phyloP scores from a whole-genome alignment of 2,797 vertebrate species.

The Helicolenus hilgendorfi region DNA sequence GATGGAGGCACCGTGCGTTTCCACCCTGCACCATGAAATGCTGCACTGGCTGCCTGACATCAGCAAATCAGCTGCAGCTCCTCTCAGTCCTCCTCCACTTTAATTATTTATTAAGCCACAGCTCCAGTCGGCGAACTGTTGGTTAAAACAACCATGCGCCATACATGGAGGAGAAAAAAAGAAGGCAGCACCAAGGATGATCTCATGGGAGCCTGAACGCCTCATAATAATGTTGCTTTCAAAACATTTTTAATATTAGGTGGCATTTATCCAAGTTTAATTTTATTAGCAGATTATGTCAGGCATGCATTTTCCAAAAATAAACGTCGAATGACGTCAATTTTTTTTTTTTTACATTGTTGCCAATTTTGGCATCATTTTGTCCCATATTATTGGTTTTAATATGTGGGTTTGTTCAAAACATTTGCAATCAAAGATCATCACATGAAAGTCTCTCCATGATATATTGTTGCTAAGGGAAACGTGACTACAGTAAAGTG shows the following conservation, averaged over 20 bases:
- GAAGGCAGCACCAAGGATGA: not conserved
- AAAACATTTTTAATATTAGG: not conserved
- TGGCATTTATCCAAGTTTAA: not conserved
- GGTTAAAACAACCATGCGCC: slow-evolving; percentile 64
- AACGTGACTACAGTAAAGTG: not conserved
- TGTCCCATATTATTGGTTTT: not conserved
- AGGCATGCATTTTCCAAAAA: not conserved
- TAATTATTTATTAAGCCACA: slow-evolving; percentile 89
- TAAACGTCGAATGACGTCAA: not conserved
- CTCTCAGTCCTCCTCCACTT: slow-evolving; percentile 72
- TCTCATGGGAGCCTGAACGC: not conserved
- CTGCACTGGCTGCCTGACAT: slow-evolving; percentile 94
- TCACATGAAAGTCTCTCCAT: not conserved
- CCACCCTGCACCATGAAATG: slow-evolving; percentile 91
- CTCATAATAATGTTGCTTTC: not conserved
- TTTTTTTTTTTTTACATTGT: not conserved
- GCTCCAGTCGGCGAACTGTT: slow-evolving; percentile 58
- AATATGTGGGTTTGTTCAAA: not conserved
- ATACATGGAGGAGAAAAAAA: not conserved
- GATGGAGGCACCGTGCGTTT: slow-evolving; percentile 71
- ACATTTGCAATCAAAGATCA: not conserved
- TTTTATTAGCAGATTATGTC: not conserved
- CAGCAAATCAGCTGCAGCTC: slow-evolving; percentile 92
- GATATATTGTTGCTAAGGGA: not conserved
- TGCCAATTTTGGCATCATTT: not conserved